Evolutionary conservation across 2,113 vertebrate species (phyloP).

Genomic region (Albula glossodonta): DNA sequence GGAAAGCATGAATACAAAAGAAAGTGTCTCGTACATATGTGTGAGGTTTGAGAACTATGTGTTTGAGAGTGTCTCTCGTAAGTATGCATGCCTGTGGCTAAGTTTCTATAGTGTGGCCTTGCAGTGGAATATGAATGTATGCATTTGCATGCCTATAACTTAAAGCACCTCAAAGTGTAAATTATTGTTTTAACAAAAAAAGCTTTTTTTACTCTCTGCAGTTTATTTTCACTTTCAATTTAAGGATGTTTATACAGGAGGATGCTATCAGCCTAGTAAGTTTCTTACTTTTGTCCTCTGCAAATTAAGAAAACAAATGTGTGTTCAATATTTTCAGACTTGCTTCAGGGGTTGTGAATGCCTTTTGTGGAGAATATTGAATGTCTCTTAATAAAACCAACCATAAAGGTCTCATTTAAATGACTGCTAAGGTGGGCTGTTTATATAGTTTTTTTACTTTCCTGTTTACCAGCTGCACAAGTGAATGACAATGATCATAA

Average conservation of each 20-base stretch:
- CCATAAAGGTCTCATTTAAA: neutral
- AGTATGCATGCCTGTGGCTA: too few relatives aligned
- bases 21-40: too few relatives aligned
- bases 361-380: neutral
- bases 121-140: too few relatives aligned
- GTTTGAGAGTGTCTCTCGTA: too few relatives aligned
- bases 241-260: neutral
- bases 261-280: neutral
- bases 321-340: neutral
- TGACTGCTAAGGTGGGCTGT: neutral
- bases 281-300: neutral
- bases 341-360: neutral
- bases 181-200: neutral
- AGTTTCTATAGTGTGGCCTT: too few relatives aligned
- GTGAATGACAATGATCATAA: neutral
- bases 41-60: too few relatives aligned
- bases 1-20: too few relatives aligned
- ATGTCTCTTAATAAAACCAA: neutral
- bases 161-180: neutral
- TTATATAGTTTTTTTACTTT: neutral
- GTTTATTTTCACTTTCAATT: neutral
- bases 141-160: too few relatives aligned
- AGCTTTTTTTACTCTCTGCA: neutral
- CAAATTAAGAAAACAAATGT: constrained; percentile 5
- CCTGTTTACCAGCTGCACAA: neutral